Percentiles rank a stretch among this genome's conserved stretches.
These are phyloP conservation scores for Forpus xanthops DNA, from an alignment of 2,797 vertebrate species.

Conservation along the genomic window DNA sequence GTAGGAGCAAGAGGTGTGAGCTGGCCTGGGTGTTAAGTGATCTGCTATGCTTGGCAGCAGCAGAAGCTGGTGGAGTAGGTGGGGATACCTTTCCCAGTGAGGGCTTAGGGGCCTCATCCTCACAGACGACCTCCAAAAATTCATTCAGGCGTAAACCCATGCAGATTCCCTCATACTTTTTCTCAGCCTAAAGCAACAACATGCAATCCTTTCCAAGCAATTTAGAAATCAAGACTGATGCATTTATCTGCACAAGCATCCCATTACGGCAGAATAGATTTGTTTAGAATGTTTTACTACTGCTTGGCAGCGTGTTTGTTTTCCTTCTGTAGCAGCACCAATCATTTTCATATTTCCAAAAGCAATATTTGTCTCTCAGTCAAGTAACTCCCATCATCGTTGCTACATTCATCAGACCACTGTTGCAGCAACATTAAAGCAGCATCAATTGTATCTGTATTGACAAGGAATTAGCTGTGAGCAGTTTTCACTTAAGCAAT, in stretches of 20 bases:
- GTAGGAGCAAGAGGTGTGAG: not conserved
- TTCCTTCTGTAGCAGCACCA: not conserved
- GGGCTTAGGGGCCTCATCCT: not conserved
- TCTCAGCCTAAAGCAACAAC: not conserved
- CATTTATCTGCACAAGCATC: not conserved
- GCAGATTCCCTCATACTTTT: not conserved
- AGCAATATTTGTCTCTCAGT: not conserved
- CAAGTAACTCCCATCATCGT: not conserved
- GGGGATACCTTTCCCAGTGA: not conserved
- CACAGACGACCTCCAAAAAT: not conserved
- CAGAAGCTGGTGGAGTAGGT: not conserved
- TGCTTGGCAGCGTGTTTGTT: not conserved
- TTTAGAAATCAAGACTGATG: not conserved
- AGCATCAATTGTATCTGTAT: not conserved
- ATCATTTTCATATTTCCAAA: not conserved
- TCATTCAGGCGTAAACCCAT: not conserved
- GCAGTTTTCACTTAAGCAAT: not conserved
- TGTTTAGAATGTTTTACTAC: not conserved
- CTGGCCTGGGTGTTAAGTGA: not conserved
- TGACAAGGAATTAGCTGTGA: not conserved
- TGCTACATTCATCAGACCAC: not conserved
- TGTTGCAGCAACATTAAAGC: not conserved
- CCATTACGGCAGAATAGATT: not conserved
- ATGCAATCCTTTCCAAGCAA: not conserved
- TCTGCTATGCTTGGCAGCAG: not conserved